phyloP scores from a whole-genome alignment of 2,113 vertebrate genomes.

The Burhinus oedicnemus region DNA sequence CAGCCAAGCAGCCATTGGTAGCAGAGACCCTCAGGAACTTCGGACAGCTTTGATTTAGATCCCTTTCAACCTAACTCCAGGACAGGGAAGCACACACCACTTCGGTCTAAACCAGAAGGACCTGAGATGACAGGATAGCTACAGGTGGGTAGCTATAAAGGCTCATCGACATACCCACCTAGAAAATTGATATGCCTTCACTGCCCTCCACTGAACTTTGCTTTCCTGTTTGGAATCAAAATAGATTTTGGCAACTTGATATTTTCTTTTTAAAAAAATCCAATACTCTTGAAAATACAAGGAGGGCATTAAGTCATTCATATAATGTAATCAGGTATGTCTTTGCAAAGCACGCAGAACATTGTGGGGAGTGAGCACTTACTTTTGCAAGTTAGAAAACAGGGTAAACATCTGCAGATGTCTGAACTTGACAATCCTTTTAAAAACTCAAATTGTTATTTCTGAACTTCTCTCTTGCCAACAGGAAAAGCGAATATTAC shows the following conservation, averaged over 20 bases:
- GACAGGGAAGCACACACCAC: background rate
- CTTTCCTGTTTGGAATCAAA: background rate
- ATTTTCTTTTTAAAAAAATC: background rate
- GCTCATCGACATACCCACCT: background rate
- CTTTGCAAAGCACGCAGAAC: background rate
- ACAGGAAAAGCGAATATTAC: background rate
- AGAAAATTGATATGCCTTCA: background rate
- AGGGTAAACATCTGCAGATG: background rate
- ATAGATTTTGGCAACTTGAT: background rate
- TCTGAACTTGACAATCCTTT: background rate
- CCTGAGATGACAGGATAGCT: background rate
- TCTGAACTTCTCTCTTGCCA: background rate
- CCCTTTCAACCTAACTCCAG: background rate
- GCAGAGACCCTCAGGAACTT: background rate
- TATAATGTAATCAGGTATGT: background rate
- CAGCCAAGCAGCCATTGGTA: background rate
- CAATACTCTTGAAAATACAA: background rate
- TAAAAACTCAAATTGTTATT: background rate
- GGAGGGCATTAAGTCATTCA: background rate
- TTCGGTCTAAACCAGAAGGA: background rate
- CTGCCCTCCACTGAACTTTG: background rate
- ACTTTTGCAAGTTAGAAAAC: background rate
- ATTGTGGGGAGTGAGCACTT: background rate
- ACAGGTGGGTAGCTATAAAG: background rate
- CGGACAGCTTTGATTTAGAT: background rate